These are phyloP conservation scores for Lottia gigantea DNA, from an alignment of 2,888 invertebrate genomes.

Conservation along the genomic window DNA sequence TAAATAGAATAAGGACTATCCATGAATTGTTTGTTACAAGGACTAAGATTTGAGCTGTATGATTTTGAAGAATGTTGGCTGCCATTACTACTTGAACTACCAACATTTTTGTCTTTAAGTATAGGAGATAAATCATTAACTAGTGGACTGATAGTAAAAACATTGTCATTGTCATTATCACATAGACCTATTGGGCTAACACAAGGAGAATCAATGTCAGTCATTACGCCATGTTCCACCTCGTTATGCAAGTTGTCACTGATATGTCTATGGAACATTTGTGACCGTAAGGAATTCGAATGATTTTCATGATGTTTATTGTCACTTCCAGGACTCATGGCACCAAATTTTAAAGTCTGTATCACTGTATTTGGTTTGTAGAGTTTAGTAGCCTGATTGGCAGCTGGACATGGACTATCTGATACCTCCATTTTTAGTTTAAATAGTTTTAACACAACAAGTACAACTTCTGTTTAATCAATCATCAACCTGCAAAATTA, in stretches of 20 bases:
- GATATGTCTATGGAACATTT: background rate
- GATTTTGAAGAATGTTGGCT: no score
- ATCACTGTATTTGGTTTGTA: background rate
- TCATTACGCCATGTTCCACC: background rate
- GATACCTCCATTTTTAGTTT: no score
- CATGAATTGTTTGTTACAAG: no score
- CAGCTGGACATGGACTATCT: no score
- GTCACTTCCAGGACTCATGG: background rate
- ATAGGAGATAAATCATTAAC: background rate
- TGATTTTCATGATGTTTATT: background rate
- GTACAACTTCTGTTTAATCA: no score
- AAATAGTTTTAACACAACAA: no score
- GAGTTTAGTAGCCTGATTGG: no score
- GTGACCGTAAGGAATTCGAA: conserved; percentile 1
- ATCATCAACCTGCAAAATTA: no score
- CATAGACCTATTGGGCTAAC: background rate
- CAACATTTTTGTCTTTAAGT: no score
- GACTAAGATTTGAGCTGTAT: no score
- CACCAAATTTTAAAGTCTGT: background rate
- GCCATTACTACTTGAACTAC: no score
- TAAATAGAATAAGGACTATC: no score
- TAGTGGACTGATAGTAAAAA: background rate
- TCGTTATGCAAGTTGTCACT: background rate
- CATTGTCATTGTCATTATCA: background rate
- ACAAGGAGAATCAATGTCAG: background rate